Evolutionary conservation across 2,888 invertebrate genomes (phyloP).

Genomic region (Drosophila nr. fundita): DNA sequence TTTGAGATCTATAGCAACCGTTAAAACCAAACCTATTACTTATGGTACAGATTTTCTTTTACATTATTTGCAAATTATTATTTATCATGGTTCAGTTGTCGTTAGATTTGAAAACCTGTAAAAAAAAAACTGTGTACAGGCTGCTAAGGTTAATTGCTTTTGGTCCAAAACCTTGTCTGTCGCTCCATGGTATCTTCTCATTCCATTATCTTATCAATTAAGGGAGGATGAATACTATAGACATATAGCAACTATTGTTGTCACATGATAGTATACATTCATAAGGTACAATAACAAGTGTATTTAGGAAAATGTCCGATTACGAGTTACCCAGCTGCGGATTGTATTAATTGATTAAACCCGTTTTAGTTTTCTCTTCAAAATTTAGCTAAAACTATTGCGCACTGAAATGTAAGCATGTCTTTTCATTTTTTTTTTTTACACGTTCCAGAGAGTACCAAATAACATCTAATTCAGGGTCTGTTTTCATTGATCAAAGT

Average conservation of each 20-base stretch:
- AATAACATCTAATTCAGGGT: background rate
- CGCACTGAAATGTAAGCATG: too few species aligned
- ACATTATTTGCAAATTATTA: background rate
- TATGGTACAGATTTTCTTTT: background rate
- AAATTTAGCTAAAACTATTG: too few species aligned
- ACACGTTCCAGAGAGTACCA: too few species aligned
- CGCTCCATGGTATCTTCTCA: constrained; percentile 1
- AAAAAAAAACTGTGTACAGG: background rate
- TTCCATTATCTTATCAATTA: constrained; percentile 34
- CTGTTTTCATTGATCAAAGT: too few species aligned
- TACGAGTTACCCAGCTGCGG: too few species aligned
- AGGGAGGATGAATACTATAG: background rate
- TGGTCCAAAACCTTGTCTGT: constrained; percentile 26
- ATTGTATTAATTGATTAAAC: too few species aligned
- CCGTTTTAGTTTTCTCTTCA: too few species aligned
- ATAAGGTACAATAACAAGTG: background rate
- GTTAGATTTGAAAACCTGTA: background rate
- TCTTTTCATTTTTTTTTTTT: too few species aligned
- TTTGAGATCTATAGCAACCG: too few species aligned
- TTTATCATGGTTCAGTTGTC: background rate
- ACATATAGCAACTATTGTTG: constrained; percentile 2
- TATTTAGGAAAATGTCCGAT: background rate
- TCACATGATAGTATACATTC: constrained; percentile 4
- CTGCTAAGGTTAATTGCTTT: constrained; percentile 3
- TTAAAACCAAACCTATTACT: too few species aligned